Evolutionary conservation across 2,113 vertebrate species (phyloP).

Genomic region (Burhinus oedicnemus): DNA sequence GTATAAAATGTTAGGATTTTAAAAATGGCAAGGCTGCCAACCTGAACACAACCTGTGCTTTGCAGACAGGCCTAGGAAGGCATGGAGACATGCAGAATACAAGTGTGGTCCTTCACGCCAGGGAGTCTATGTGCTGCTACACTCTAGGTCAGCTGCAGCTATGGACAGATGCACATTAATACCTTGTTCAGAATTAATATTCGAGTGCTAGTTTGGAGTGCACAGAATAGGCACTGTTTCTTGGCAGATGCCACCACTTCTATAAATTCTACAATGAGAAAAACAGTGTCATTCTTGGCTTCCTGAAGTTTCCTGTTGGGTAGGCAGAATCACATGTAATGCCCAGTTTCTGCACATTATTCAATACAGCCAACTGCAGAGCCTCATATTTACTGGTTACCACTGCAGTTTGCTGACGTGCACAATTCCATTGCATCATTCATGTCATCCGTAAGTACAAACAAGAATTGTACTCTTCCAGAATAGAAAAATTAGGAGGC

Average conservation of each 20-base stretch:
- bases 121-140: background rate
- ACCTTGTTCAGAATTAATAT: background rate
- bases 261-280: background rate
- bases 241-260: background rate
- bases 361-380: background rate
- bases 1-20: background rate
- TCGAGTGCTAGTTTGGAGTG: background rate
- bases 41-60: background rate
- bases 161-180: rapidly evolving
- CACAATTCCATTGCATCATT: rapidly evolving
- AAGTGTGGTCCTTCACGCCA: rapidly evolving
- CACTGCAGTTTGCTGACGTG: background rate
- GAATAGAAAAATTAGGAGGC: background rate
- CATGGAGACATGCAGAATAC: background rate
- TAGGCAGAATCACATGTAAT: background rate
- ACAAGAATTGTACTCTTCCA: background rate
- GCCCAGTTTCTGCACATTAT: background rate
- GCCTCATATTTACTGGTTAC: background rate
- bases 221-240: background rate
- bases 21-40: background rate
- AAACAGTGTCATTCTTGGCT: rapidly evolving
- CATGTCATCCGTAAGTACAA: rapidly evolving
- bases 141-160: background rate
- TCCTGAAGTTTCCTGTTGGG: background rate
- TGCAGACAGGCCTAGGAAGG: background rate